A percentile compares a stretch with the other conserved stretches of the same genome.
Conservation (phyloP, 2,888 invertebrate species). For the Mythimna vitellina region DNA sequence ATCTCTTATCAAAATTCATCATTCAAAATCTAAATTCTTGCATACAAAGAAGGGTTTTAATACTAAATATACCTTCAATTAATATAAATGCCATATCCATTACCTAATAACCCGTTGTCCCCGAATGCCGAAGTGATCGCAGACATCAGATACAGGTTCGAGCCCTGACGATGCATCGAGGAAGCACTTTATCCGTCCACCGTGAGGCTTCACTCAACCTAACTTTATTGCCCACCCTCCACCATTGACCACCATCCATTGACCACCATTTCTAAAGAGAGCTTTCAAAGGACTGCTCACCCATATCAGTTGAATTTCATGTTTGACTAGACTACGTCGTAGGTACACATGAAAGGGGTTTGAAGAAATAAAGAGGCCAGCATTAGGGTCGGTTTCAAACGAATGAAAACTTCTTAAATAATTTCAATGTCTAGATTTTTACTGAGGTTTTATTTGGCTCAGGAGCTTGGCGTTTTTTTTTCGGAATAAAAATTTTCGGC, state of each 20-base stretch:
- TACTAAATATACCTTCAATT: neutral
- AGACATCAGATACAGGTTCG: constrained; percentile 63
- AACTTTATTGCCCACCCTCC: constrained; percentile 23
- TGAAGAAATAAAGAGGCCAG: too few relatives aligned
- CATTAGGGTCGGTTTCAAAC: too few relatives aligned
- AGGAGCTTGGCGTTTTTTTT: too few relatives aligned
- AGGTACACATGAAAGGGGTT: neutral
- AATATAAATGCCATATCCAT: constrained; percentile 34
- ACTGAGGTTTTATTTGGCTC: too few relatives aligned
- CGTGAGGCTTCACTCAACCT: constrained; percentile 18
- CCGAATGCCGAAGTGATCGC: constrained; percentile 53
- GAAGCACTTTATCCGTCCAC: constrained; percentile 55
- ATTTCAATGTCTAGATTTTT: too few relatives aligned
- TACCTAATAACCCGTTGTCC: neutral
- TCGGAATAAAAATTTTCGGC: too few relatives aligned
- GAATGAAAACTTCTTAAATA: too few relatives aligned
- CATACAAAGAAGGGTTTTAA: neutral
- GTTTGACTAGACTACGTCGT: neutral
- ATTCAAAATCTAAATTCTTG: too few relatives aligned
- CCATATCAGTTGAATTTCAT: neutral
- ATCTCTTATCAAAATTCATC: too few relatives aligned
- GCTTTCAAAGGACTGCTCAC: neutral
- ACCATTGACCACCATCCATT: constrained; percentile 2
- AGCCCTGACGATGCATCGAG: constrained; percentile 61
- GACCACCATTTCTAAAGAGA: constrained; percentile 22